Conservation (phyloP, 1,140 invertebrate species). For the Telenomus remus region DNA sequence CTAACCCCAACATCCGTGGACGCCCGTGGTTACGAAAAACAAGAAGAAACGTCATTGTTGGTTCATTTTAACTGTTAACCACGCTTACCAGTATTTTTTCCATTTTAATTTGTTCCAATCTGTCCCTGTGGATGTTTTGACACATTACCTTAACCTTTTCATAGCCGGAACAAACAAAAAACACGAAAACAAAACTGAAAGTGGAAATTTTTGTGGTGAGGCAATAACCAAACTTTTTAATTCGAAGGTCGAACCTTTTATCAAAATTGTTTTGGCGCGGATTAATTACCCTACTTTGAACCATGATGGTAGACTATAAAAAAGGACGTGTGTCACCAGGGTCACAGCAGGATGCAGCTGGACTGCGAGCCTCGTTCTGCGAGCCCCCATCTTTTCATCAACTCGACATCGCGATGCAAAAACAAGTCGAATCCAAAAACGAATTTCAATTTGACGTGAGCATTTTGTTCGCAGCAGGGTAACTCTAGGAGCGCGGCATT, state of each 20-base stretch:
- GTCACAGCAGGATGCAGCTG: conserved; percentile 21
- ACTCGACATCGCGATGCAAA: conserved; percentile 23
- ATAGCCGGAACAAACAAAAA: too few species aligned
- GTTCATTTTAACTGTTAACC: conserved; percentile 46
- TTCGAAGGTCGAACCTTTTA: conserved; percentile 17
- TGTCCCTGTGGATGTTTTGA: too few species aligned
- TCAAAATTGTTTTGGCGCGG: conserved; percentile 17
- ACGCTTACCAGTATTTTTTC: conserved; percentile 38
- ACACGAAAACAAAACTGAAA: too few species aligned
- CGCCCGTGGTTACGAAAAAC: conserved; percentile 56
- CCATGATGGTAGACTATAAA: conserved; percentile 18
- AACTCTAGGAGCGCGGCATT: conserved; percentile 37
- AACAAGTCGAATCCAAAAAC: conserved; percentile 6
- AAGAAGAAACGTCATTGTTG: conserved; percentile 46
- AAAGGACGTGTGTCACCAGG: conserved; percentile 26
- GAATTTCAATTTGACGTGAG: conserved; percentile 23
- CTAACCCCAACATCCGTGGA: conserved; percentile 47
- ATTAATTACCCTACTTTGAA: conserved; percentile 45
- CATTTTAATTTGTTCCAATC: conserved; percentile 42
- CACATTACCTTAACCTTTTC: too few species aligned
- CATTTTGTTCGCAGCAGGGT: conserved; percentile 40
- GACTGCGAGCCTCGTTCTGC: not conserved
- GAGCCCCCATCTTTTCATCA: conserved; percentile 29
- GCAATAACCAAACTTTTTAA: too few species aligned
- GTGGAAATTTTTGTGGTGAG: too few species aligned